Conservation (phyloP, 1,140 invertebrate genomes). For the Steinernema khuongi region DNA sequence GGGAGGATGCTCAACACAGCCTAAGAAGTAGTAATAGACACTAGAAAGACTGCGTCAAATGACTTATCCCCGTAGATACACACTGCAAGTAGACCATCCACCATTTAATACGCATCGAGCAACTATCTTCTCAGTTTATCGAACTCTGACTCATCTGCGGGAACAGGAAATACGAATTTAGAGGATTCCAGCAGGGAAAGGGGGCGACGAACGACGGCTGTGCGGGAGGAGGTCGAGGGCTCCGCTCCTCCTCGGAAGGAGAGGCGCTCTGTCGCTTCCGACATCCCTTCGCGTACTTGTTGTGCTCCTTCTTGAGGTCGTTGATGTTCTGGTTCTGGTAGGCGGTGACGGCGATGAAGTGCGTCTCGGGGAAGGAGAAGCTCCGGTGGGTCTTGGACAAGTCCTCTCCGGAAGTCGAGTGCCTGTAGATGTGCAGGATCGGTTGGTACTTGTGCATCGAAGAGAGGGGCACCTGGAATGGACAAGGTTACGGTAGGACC, state of each 20-base stretch:
- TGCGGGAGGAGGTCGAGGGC: neutral
- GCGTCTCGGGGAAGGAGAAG: slow-evolving; percentile 89
- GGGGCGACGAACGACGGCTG: neutral
- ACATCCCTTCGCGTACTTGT: slow-evolving; percentile 96
- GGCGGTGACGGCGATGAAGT: slow-evolving; percentile 95
- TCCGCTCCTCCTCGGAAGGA: slow-evolving; percentile 51
- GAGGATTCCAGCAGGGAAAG: neutral
- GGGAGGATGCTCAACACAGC: too few relatives aligned
- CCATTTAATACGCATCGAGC: too few relatives aligned
- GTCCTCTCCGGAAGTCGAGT: slow-evolving; percentile 90
- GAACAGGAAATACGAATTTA: neutral
- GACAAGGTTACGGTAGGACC: neutral
- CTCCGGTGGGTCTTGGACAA: slow-evolving; percentile 76
- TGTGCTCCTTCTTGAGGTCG: slow-evolving; percentile 85
- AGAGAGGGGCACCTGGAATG: slow-evolving; percentile 83
- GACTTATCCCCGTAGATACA: too few relatives aligned
- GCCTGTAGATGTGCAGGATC: slow-evolving; percentile 92
- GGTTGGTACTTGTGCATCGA: slow-evolving; percentile 99
- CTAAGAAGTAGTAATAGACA: too few relatives aligned
- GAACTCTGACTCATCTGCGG: neutral
- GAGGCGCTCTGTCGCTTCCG: slow-evolving; percentile 65
- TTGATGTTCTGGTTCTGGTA: slow-evolving; percentile 98
- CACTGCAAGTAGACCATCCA: too few relatives aligned
- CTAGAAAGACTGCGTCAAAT: too few relatives aligned
- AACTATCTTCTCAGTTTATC: too few relatives aligned